Evolutionary conservation across 2,113 vertebrate species (phyloP), one percentile per base, ranked within the genome.

Genomic region (Aptenodytes patagonicus): DNA sequence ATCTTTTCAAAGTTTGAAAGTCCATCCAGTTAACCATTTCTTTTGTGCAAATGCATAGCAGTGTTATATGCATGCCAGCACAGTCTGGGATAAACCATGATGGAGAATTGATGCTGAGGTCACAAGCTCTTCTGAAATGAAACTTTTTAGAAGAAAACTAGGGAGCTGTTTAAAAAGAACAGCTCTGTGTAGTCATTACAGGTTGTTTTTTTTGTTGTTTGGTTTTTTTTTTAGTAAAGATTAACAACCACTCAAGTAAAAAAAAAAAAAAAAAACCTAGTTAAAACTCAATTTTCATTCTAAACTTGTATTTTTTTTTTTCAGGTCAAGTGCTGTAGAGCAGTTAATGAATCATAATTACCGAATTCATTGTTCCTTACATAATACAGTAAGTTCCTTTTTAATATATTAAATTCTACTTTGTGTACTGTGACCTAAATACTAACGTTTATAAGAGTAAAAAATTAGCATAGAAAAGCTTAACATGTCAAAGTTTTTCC

Each of bases 271-370:
- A 17, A 14, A 44, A 87, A 36, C 7, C 17, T 16, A 82, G 6
- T 40, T 52, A 19, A 36, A 77, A 17, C 21, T 80, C 28, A 25
- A 1, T 61, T 81, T 78, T 76, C 31, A 29, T 51, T 64, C 20
- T 70, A 51, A 84, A 75, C 15, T 15, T 85, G 3, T n/a, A 29
- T 44, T 40, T 40, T 44, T 93, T 82, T 93, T 32, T 85, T 95
- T 83, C 81, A 99, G 99, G 89, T 99, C 99, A 81, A 96, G 96
- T 90, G 99, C 99, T 52, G 99, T 99, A 38, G 99, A 99, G 86
- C 99, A 99, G 95, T 98, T 99, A 75, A 94, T 99, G 97, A 99
- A 99, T 93, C 99, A 99, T 97, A 99, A 99, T 97, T 99, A 99
- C 95, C 98, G 98, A 97, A 99, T 99, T 95, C 99, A 99, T 97